Evolutionary conservation across 2,888 invertebrate species (phyloP).

Genomic region (Steromphala cineraria): DNA sequence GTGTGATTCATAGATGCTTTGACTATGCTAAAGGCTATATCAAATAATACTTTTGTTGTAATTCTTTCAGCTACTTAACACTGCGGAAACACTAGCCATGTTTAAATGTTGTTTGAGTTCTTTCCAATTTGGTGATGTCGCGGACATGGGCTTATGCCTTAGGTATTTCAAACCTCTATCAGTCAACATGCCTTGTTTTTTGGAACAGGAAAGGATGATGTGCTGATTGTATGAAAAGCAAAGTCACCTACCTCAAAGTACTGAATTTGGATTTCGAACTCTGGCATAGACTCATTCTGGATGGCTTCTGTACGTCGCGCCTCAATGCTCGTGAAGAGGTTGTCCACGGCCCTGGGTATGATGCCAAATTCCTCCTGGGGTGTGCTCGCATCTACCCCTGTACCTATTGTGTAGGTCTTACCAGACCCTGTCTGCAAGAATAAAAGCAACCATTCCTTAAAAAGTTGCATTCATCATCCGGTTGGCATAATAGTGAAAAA

Average conservation of each 20-base stretch:
- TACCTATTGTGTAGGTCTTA: slow-evolving; percentile 99
- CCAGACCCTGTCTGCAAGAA: slow-evolving; percentile 92
- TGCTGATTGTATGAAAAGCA: background rate
- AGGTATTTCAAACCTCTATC: no score
- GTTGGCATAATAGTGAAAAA: no score
- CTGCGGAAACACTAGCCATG: no score
- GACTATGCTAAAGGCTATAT: no score
- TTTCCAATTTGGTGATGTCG: no score
- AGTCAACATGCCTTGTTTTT: no score
- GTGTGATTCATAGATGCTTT: no score
- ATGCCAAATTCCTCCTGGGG: slow-evolving; percentile 84
- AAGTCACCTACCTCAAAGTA: slow-evolving; percentile 82
- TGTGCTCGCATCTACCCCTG: slow-evolving; percentile 89
- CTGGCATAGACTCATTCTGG: slow-evolving; percentile 83
- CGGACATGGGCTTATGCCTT: no score
- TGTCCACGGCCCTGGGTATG: slow-evolving; percentile 95
- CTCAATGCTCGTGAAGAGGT: slow-evolving; percentile 85
- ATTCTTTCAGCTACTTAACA: no score
- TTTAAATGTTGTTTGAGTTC: no score
- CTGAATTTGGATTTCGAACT: slow-evolving; percentile 88
- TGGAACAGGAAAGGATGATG: background rate
- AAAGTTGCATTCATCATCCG: no score
- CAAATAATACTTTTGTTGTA: no score
- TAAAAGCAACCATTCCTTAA: background rate
- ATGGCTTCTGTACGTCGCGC: slow-evolving; percentile 78